Conservation (phyloP, 2,888 invertebrate genomes). For the Eueremaeus valkanovi region DNA sequence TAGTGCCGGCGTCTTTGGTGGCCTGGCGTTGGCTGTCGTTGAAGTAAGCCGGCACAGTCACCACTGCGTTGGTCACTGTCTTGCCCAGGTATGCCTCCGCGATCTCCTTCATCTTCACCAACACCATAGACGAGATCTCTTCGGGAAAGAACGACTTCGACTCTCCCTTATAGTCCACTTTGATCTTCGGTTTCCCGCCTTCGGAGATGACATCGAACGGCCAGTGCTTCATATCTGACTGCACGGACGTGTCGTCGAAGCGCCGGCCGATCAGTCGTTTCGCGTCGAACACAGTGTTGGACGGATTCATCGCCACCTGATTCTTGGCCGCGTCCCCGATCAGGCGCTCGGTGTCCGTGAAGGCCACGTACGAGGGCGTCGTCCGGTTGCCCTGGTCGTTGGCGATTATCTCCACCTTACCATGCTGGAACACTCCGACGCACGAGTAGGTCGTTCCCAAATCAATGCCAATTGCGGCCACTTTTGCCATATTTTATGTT, state of each 20-base stretch:
- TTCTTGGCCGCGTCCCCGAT: slow-evolving; percentile 49
- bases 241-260: slow-evolving; percentile 52
- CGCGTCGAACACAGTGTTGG: slow-evolving; percentile 36
- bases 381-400: slow-evolving; percentile 51
- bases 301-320: slow-evolving; percentile 50
- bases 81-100: slow-evolving; percentile 43
- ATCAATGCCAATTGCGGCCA: neutral
- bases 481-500: too few species aligned
- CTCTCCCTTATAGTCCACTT: slow-evolving; percentile 13
- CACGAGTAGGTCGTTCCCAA: slow-evolving; percentile 47
- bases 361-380: slow-evolving; percentile 41
- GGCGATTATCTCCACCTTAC: slow-evolving; percentile 53
- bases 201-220: slow-evolving; percentile 49
- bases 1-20: slow-evolving; percentile 56
- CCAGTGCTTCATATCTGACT: slow-evolving; percentile 54
- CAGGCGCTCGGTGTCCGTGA: slow-evolving; percentile 10
- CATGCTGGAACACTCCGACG: slow-evolving; percentile 55
- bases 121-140: slow-evolving; percentile 42
- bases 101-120: slow-evolving; percentile 44
- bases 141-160: slow-evolving; percentile 40
- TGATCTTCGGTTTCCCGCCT: neutral
- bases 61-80: slow-evolving; percentile 41
- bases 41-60: slow-evolving; percentile 45
- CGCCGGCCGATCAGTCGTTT: slow-evolving; percentile 53
- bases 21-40: slow-evolving; percentile 54